Evolutionary conservation across 2,113 vertebrate genomes (phyloP), one percentile per base, ranked within the genome.

Genomic region (Phoxinus phoxinus): DNA sequence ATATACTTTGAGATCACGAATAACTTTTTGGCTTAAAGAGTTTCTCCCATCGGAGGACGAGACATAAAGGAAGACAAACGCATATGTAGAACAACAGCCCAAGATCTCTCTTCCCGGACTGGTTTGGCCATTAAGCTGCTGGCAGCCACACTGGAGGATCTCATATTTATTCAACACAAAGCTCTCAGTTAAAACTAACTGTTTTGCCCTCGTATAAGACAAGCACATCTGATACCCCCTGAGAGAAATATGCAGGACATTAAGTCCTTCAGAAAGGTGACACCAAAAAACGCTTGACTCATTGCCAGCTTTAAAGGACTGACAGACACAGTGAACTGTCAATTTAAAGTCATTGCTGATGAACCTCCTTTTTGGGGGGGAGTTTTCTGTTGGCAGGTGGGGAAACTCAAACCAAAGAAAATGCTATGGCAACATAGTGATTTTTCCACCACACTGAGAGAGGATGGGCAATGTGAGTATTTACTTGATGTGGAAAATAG

Each of bases 141-240:
- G 59, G 74, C 73, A 65, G 10, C 30, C 59, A 35, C 46, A 85
- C 61, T n/a, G 25, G 72, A 69, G 48, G 9, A 87, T 27, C 81
- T 83, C 44, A 83, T 83, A 63, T 81, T 67, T 63, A 75, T 74
- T 71, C 46, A 35, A 63, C 41, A 53, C 72, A 84, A 56, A 80
- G 77, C 56, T 72, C 32, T 86, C n/a, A 44, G 48, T 72, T 72
- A 56, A 72, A 65, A 46, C 59, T 21, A 65, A 46, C 37, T 65
- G 76, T 41, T 41, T 25, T 58, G 19, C 30, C 27, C 4, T 58
- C 19, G 19, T 63, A 44, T 17, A 44, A 80, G 12, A 44, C 56
- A 63, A 61, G 77, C n/a, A 80, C 23, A 35, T 78, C 75, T 78
- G 75, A 51, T n/a, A 35, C 2, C 19, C 21, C 23, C 51, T 8